Percentiles rank a stretch among this genome's conserved stretches.
Evolutionary conservation across 2,888 invertebrate species (phyloP).

Genomic region (Andrena trimmerana): DNA sequence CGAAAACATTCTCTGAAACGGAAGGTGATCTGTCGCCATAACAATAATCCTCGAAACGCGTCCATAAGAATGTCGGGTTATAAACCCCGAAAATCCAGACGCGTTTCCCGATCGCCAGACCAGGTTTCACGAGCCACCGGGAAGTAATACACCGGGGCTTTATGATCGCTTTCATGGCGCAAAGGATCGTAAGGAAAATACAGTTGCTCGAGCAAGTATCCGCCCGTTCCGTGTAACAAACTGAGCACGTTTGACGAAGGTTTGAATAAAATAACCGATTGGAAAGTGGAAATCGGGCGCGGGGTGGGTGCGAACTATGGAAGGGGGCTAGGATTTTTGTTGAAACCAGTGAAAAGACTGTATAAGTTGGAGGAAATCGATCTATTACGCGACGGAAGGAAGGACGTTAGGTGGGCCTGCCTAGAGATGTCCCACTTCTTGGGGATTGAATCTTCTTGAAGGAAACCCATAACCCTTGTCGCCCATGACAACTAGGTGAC

Average conservation of each 20-base stretch:
- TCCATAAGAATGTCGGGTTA: slow-evolving; percentile 28
- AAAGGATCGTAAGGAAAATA: slow-evolving; percentile 64
- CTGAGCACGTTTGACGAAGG: slow-evolving; percentile 30
- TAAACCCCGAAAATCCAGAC: slow-evolving; percentile 42
- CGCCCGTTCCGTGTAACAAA: slow-evolving; percentile 3
- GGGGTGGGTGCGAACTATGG: too few relatives aligned
- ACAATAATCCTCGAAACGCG: slow-evolving; percentile 35
- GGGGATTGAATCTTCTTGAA: too few relatives aligned
- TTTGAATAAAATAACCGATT: slow-evolving; percentile 22
- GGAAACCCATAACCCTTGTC: too few relatives aligned
- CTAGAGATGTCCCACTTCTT: too few relatives aligned
- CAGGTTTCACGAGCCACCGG: slow-evolving; percentile 40
- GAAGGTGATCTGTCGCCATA: slow-evolving; percentile 32
- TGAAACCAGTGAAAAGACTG: too few relatives aligned
- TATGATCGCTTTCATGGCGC: slow-evolving; percentile 57
- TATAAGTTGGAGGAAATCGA: too few relatives aligned
- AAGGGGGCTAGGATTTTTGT: too few relatives aligned
- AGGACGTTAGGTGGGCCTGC: too few relatives aligned
- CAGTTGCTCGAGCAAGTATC: slow-evolving; percentile 20
- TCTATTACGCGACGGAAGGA: too few relatives aligned
- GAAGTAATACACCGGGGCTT: slow-evolving; percentile 57
- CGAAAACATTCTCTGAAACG: slow-evolving; percentile 12
- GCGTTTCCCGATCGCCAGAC: slow-evolving; percentile 31
- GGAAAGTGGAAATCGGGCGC: not conserved
- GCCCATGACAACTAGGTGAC: not conserved